phyloP scores from a whole-genome alignment of 1,140 invertebrate genomes.

The Lineus longissimus region DNA sequence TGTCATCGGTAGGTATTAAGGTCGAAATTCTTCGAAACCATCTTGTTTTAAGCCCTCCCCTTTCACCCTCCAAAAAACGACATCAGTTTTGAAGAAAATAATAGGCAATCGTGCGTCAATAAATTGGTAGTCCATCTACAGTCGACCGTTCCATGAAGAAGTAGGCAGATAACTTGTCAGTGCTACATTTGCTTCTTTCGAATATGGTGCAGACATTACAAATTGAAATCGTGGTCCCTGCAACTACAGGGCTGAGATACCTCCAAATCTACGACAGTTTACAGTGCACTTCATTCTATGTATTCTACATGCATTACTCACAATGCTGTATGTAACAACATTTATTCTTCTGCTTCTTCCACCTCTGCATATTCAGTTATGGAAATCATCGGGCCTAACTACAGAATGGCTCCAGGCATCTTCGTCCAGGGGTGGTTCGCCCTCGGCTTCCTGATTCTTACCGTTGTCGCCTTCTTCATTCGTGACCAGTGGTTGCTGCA shows the following conservation, averaged over 20 bases:
- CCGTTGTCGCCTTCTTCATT: conserved; percentile 3
- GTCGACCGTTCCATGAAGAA: no score
- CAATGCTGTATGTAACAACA: no score
- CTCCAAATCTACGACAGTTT: neutral
- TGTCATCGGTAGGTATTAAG: neutral
- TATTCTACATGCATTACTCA: neutral
- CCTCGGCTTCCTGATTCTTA: neutral
- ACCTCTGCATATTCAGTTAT: no score
- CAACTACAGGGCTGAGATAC: neutral
- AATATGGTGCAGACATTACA: no score
- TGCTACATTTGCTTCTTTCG: no score
- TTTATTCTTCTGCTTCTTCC: no score
- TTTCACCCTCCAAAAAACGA: neutral
- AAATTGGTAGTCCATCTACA: neutral
- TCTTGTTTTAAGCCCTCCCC: neutral
- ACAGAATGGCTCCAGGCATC: neutral
- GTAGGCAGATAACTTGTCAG: no score
- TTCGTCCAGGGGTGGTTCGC: conserved; percentile 10
- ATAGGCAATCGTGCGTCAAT: neutral
- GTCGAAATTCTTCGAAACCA: no score
- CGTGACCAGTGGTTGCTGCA: neutral
- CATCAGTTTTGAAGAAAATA: neutral
- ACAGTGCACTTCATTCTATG: neutral
- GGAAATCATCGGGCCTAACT: conserved; percentile 8
- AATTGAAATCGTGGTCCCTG: no score